phyloP scores from a whole-genome alignment of 1,140 invertebrate species.

The Panulirus ornatus region DNA sequence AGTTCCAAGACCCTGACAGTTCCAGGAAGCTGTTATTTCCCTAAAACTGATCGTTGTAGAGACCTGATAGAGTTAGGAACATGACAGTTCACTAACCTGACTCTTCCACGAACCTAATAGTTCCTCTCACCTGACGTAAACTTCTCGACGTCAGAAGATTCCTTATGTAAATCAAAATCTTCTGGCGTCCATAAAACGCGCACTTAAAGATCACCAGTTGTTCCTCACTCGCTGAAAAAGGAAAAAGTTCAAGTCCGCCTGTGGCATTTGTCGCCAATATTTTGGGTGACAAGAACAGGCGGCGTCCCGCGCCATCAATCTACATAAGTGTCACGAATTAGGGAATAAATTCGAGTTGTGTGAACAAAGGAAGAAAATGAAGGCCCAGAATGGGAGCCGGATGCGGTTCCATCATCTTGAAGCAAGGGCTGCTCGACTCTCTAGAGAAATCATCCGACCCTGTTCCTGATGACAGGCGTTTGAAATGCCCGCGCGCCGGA shows the following conservation, averaged over 20 bases:
- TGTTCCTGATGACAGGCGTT: slow-evolving; percentile 57
- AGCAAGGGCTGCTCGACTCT: not conserved
- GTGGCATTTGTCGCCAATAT: not conserved
- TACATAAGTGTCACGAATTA: not conserved
- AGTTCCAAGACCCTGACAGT: no score
- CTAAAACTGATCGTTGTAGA: no score
- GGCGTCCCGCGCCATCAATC: not conserved
- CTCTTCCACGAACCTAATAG: no score
- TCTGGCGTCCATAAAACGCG: no score
- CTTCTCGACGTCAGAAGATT: no score
- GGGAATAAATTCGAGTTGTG: not conserved
- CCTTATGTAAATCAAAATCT: no score
- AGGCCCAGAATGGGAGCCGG: not conserved
- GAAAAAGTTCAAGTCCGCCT: no score
- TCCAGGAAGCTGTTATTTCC: no score
- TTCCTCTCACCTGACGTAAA: no score
- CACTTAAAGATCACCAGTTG: not conserved
- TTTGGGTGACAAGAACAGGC: not conserved
- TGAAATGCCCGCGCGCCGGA: slow-evolving; percentile 48
- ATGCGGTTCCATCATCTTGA: slow-evolving; percentile 32
- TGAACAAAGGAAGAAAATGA: slow-evolving; percentile 27
- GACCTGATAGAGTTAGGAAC: no score
- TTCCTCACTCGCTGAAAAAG: not conserved
- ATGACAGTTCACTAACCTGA: no score
- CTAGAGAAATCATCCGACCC: slow-evolving; percentile 50